Evolutionary conservation across 2,113 vertebrate genomes (phyloP), one percentile per base, ranked within the genome.

Genomic region (Sphyrna mokarran): DNA sequence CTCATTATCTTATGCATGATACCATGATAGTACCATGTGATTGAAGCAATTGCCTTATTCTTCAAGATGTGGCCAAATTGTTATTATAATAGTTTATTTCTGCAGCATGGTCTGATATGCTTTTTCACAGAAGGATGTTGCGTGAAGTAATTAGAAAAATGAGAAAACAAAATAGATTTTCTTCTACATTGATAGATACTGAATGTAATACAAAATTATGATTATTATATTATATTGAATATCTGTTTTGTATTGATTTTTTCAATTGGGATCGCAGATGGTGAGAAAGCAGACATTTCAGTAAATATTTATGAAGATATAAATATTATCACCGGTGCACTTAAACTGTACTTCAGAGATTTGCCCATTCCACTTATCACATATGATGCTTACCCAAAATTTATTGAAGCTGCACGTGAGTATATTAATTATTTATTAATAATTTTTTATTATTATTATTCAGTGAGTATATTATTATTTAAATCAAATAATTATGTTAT

Each of bases 261-360:
- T 29, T 78, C 90, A 72, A 72, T 97, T 96, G 96, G 96, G 95
- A 96, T 96, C 95, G 96, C 97, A 99, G 99, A 99, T 96, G 99
- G 99, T 95, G 99, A 99, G 96, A 99, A 99, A 97, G 99, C 98
- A 33, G 99, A 99, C 96, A 99, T 99, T 97, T 99, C 99, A 96
- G 98, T 99, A 94, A 99, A 98, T 96, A 97, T 98, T 96, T 99
- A 99, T 96, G 99, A 99, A 98, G 99, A 99, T 97, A 99, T 99
- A 97, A 99, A 99, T 98, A 98, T 99, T 97, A 99, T 99, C 98
- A 98, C 99, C 6, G 99, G 99, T 96, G 99, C 99, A 87, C 98
- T 99, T 97, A 99, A 99, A 97, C 98, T 99, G 95, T 99, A 99
- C 98, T 99, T 99, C 98, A 98, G 99, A 98, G 99, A 99, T 97